phyloP scores from a whole-genome alignment of 2,113 vertebrate species.

The Brachyistius frenatus region DNA sequence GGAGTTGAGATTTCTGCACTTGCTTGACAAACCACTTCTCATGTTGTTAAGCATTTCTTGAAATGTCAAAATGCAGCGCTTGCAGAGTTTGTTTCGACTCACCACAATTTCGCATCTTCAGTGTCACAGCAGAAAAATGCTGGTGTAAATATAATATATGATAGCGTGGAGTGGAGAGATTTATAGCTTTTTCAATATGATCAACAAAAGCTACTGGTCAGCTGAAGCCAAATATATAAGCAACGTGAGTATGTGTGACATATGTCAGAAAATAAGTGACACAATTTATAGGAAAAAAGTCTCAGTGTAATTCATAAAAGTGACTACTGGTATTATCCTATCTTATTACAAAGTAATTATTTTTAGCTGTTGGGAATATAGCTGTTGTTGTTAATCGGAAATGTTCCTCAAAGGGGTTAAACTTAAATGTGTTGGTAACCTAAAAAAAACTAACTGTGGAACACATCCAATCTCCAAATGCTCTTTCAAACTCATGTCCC shows the following conservation, averaged over 20 bases:
- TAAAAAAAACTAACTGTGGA: conserved; percentile 71
- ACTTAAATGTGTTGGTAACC: conserved; percentile 67
- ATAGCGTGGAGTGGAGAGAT: conserved; percentile 19
- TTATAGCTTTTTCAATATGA: conserved; percentile 37
- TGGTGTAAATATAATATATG: conserved; percentile 25
- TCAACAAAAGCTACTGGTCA: conserved; percentile 35
- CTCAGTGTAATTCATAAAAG: conserved; percentile 31
- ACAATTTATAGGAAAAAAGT: conserved; percentile 16
- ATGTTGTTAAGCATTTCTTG: conserved; percentile 66
- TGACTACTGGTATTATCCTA: conserved; percentile 28
- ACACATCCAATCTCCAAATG: conserved; percentile 66
- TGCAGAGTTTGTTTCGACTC: conserved; percentile 60
- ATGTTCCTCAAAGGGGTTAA: conserved; percentile 59
- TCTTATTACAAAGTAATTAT: conserved; percentile 55
- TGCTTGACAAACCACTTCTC: conserved; percentile 54
- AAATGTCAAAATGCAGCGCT: conserved; percentile 33
- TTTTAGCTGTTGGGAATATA: conserved; percentile 40
- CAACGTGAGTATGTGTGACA: conserved; percentile 9
- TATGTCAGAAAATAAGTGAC: conserved; percentile 29
- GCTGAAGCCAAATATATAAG: conserved; percentile 21
- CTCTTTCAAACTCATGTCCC: conserved; percentile 77
- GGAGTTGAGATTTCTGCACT: conserved; percentile 57
- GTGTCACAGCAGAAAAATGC: conserved; percentile 57
- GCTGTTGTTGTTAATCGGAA: conserved; percentile 64
- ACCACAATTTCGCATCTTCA: conserved; percentile 39